Evolutionary conservation across 2,113 vertebrate species (phyloP).

Genomic region (Podarcis muralis): DNA sequence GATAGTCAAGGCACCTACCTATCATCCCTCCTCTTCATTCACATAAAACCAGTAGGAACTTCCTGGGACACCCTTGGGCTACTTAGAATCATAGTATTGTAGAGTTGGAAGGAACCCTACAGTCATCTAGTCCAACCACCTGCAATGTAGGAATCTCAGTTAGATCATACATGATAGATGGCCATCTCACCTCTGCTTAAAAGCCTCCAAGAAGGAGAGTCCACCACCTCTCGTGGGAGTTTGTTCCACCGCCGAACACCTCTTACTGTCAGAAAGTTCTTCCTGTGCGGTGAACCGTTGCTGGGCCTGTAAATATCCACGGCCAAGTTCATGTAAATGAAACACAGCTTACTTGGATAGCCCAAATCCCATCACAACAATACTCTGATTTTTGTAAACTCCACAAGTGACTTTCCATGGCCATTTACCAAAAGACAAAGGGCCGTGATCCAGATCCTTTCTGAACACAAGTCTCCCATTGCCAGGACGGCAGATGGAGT

Average conservation of each 20-base stretch:
- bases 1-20: neutral
- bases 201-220: no score
- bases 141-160: no score
- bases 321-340: neutral
- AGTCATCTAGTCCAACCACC: no score
- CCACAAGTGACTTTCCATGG: neutral
- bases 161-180: no score
- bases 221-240: no score
- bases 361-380: neutral
- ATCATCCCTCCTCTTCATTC: no score
- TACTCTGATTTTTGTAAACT: neutral
- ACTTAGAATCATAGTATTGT: no score
- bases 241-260: no score
- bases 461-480: neutral
- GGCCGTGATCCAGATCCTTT: neutral
- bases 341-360: neutral
- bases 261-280: no score
- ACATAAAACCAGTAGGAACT: neutral
- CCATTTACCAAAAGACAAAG: neutral
- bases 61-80: neutral
- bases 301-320: neutral
- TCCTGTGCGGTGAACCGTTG: neutral
- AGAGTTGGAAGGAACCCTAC: no score
- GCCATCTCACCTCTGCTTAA: no score
- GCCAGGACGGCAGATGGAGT: slow-evolving; percentile 16